Base-by-base conservation (phyloP, 2,888 invertebrate species). In the Agriopis marginaria region DNA sequence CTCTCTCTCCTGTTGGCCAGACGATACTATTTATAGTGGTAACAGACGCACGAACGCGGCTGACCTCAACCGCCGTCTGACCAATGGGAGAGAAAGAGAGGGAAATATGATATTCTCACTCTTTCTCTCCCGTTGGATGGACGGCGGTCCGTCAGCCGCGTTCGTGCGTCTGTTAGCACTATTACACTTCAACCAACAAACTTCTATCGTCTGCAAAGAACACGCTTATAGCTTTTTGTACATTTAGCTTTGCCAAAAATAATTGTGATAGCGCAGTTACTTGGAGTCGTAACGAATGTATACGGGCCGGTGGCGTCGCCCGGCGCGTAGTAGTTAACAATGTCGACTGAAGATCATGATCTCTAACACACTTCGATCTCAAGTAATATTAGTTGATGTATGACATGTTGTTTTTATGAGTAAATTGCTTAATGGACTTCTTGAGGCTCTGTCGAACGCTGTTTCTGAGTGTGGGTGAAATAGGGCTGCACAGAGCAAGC, bases 291-390 rank as follows among this genome's bases (percentile, higher is more conserved):
- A 68, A 53, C 49, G 14, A 53, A 40, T 40, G 45, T 45, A 23
- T 1, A 40, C 45, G 7, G 50, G 2, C 23, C 39, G 63, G 0
- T 5, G 3, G 32, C 32, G 32, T 32, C 32, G 32, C 32, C 32
- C 32, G 32, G 3, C 32, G 32, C 32, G 66, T 72, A 71, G 63
- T 73, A 71, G 64, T 63, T 75, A 71, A 71, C 74, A 65, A 77
- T 69, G 74, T 85, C 82, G 91, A 92, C 92, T 92, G 92, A 91
- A 87, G 82, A 86, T 85, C 86, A 81, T 89, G 92, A 92, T 92
- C 92, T 92, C 92, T 83, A 82, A 82, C 84, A 82, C 82, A 86
- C 83, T 84, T 86, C 89, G 92, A 92, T 92, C 92, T 92, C 92
- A 92, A 79, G 79, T 87, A 88, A 79, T 87, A 82, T 89, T 87